Percentiles rank a stretch among this genome's conserved stretches.
Evolutionary conservation across 2,113 vertebrate genomes (phyloP).

Genomic region (Nesogale talazaci): DNA sequence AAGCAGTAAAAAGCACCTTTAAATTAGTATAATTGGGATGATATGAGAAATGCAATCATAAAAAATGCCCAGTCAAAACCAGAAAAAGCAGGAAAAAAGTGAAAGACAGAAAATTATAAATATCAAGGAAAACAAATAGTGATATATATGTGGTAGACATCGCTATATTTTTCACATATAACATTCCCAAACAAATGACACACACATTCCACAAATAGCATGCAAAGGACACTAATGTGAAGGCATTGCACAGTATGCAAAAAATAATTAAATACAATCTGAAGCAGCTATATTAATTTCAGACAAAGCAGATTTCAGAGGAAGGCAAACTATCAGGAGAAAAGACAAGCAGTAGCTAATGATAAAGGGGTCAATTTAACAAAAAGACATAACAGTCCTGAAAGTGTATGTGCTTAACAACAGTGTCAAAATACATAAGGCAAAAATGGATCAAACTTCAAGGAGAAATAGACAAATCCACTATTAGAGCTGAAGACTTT

Average conservation of each 20-base stretch:
- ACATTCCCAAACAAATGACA: background rate
- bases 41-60: too few species aligned
- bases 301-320: background rate
- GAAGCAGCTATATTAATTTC: background rate
- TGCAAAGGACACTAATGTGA: too few species aligned
- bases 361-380: background rate
- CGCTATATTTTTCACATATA: too few species aligned
- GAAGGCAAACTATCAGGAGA: background rate
- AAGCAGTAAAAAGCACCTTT: too few species aligned
- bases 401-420: background rate
- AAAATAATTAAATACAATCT: background rate
- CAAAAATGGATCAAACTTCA: background rate
- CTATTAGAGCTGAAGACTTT: background rate
- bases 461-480: background rate
- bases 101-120: background rate
- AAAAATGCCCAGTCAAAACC: background rate
- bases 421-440: background rate
- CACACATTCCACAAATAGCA: background rate
- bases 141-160: too few species aligned
- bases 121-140: too few species aligned
- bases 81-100: background rate
- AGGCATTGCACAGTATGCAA: background rate
- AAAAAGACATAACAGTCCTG: background rate
- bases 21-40: too few species aligned
- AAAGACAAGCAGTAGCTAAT: background rate